Base-by-base conservation (phyloP, 2,888 invertebrate species). In the Adelphocoris suturalis region DNA sequence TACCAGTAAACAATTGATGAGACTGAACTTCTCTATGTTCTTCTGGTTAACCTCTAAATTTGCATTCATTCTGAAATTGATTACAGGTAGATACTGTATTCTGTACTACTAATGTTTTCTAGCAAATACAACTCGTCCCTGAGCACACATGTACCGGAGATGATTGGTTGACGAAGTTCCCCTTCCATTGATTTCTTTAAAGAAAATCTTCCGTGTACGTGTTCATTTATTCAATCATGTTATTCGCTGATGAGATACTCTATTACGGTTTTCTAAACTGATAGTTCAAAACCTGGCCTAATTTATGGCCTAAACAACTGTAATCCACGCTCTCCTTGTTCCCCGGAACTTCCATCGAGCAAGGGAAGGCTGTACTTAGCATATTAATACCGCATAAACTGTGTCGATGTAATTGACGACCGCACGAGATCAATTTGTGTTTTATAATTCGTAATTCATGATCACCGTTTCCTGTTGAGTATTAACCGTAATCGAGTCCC, bases 351-450 rank as follows among this genome's bases (percentile, higher is more conserved):
- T 57, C 57, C 57, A 5, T n/a, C 19, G 57, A 5, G 57, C n/a
- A n/a, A 37, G 37, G 37, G 37, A 4, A 7, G 7, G 37, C 52
- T 52, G 52, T 3, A 52, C 14, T 19, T 68, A 68, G n/a, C 61
- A 61, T 23, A 23, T 27, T 68, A 68, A 68, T 68, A 23, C 23
- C 23, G 68, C 19, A 23, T 68, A 23, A 68, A 68, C 23, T 23
- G 23, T 52, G 16, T 16, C 27, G 68, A 68, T 68, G 68, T 23
- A 68, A 68, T 23, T 19, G 23, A 68, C 23, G 23, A 68, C 23
- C 68, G 23, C 68, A 23, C 68, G 68, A 19, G n/a, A 68, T 68
- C 68, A 68, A 68, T 27, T 68, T 68, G 68, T 0, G 19, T 68
- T 11, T 11, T 23, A 68, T 23, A 68, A 61, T 61, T 61, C 61